Base-by-base conservation (phyloP, 2,797 vertebrate genomes). In the Cygnus olor region DNA sequence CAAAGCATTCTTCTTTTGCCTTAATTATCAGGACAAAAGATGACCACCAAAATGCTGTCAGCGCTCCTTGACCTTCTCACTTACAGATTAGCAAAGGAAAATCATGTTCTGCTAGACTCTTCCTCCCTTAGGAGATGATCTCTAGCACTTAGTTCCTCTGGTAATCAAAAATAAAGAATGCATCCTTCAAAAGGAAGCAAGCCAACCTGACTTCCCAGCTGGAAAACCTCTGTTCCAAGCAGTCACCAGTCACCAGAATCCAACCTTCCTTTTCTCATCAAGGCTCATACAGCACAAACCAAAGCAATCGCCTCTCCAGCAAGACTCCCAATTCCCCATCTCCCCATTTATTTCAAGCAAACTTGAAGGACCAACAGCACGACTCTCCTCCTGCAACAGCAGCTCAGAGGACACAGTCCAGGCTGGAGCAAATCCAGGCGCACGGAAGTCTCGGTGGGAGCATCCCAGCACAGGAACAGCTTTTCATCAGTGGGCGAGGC, bases 381-480 rank as follows among this genome's bases (percentile, higher is more conserved):
- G 15, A 58, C 3, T 28, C 27, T 81, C 42, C 11, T 40, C n/a
- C 42, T 66, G n/a, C 58, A 21, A 45, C 13, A 20, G 68, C 78
- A 64, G 65, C 42, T n/a, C 47, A 25, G 16, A 0, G 1, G 36
- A 20, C 3, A 7, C 30, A 6, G 32, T 3, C 32, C 0, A 1
- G 34, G 70, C 71, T 83, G 79, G 63, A 83, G 77, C 76, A 83
- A 54, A 85, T 3, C 47, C 82, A 60, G 56, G 0, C 1, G 2
- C 60, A 42, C 18, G 27, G 70, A 56, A 74, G 47, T 30, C 80
- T 38, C 77, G 34, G 83, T 0, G 28, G 1, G 40, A 73, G 15
- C 38, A 77, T 64, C 57, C 83, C 73, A 14, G 72, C 80, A 82
- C 76, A 91, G 82, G 90, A 96, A 91, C 65, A 95, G 80, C 88